phyloP scores from a whole-genome alignment of 92 coral and sea anemone species.

The Paramuricea clavata region DNA sequence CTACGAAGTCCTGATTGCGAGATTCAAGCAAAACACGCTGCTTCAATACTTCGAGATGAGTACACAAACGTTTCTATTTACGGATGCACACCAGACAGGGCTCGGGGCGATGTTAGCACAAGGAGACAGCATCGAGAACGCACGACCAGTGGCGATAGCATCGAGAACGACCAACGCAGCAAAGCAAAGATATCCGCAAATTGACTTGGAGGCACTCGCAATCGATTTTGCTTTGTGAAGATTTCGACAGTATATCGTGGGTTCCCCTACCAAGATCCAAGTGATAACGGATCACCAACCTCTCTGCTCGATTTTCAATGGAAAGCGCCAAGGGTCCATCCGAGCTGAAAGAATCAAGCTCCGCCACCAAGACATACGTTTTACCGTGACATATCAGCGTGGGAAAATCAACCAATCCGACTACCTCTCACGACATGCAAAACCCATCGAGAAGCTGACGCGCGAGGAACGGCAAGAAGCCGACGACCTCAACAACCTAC shows the following conservation, averaged over 20 bases:
- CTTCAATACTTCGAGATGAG: not conserved
- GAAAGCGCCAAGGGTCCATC: conserved; percentile 22
- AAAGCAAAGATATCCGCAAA: conserved; percentile 40
- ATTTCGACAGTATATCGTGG: conserved; percentile 3
- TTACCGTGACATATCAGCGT: conserved; percentile 3
- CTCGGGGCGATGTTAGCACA: conserved; percentile 45
- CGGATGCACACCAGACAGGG: conserved; percentile 26
- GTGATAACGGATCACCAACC: conserved; percentile 11
- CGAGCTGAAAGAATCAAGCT: conserved; percentile 8
- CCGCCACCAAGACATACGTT: conserved; percentile 21
- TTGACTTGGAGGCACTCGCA: conserved; percentile 30
- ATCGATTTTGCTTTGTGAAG: conserved; percentile 5
- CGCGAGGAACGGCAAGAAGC: not conserved
- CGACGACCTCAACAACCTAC: not conserved
- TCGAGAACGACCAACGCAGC: conserved; percentile 22
- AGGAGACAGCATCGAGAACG: conserved; percentile 22
- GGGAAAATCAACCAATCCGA: conserved; percentile 26
- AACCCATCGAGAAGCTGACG: conserved; percentile 6
- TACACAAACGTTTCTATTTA: not conserved
- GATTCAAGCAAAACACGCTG: conserved; percentile 1
- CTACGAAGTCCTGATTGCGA: not conserved
- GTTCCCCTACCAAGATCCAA: conserved; percentile 13
- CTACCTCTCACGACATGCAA: conserved; percentile 21
- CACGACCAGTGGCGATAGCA: conserved; percentile 21
- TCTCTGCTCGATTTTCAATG: conserved; percentile 23